Conservation (phyloP, 2,888 invertebrate species). For the Andrena haemorrhoa region DNA sequence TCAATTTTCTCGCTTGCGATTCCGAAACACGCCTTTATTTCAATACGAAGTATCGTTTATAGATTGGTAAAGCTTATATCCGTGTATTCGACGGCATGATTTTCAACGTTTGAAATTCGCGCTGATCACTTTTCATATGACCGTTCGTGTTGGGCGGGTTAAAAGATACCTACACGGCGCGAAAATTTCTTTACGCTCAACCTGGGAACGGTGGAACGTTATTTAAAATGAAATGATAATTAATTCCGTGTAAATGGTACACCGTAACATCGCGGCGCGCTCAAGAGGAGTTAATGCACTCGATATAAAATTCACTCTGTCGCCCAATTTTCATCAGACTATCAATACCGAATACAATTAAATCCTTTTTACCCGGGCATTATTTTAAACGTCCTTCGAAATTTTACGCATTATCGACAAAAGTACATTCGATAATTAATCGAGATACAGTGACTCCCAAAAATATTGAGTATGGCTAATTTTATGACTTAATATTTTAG, state of each 20-base stretch:
- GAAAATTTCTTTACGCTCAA: neutral
- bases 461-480: too few relatives aligned
- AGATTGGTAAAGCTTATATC: neutral
- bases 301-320: neutral
- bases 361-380: neutral
- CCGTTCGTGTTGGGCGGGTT: neutral
- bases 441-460: too few relatives aligned
- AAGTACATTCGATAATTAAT: neutral
- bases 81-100: neutral
- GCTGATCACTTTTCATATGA: neutral
- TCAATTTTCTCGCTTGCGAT: neutral
- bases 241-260: slow-evolving; percentile 37
- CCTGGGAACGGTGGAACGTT: slow-evolving; percentile 25
- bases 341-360: slow-evolving; percentile 10
- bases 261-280: slow-evolving; percentile 10
- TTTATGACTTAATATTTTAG: too few relatives aligned
- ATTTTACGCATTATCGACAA: neutral
- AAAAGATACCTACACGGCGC: neutral
- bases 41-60: neutral
- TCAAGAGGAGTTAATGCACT: slow-evolving; percentile 31
- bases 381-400: neutral
- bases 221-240: slow-evolving; percentile 52
- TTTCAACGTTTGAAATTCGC: neutral
- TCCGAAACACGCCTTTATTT: too few relatives aligned
- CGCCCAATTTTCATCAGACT: slow-evolving; percentile 18